phyloP scores from a whole-genome alignment of 1,140 invertebrate genomes.

The Lerema accius region DNA sequence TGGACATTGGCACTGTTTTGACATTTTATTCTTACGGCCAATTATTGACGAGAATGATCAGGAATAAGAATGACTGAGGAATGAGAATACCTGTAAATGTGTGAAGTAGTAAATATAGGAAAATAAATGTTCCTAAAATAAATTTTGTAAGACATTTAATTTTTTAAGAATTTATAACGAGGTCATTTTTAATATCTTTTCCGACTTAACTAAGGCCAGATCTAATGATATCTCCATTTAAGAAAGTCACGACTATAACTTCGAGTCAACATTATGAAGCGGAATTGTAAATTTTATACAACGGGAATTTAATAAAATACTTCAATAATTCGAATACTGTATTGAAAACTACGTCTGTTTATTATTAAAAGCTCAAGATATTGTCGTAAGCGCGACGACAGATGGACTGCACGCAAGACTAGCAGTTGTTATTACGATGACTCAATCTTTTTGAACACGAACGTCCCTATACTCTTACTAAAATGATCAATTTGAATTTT shows the following conservation, averaged over 20 bases:
- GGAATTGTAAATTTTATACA: not conserved
- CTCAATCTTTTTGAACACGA: constrained; percentile 22
- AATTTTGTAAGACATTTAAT: no score
- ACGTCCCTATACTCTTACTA: not conserved
- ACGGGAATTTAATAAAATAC: not conserved
- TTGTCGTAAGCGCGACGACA: constrained; percentile 12
- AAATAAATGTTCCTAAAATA: no score
- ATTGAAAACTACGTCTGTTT: constrained; percentile 9
- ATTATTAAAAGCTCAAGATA: constrained; percentile 18
- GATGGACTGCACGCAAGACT: constrained; percentile 16
- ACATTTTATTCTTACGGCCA: constrained; percentile 19
- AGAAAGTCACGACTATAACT: not conserved
- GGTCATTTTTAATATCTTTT: no score
- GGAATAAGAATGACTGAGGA: no score
- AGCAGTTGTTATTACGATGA: constrained; percentile 7
- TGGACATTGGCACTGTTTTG: not conserved
- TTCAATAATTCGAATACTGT: not conserved
- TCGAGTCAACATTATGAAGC: constrained; percentile 1
- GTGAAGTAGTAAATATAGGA: no score
- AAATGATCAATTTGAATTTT: constrained; percentile 35
- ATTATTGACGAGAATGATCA: no score
- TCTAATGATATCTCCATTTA: no score
- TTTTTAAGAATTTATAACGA: no score
- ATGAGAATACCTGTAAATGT: no score
- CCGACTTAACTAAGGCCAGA: no score